Evolutionary conservation across 1,140 invertebrate species (phyloP).

Genomic region (Potamilus streckersoni): DNA sequence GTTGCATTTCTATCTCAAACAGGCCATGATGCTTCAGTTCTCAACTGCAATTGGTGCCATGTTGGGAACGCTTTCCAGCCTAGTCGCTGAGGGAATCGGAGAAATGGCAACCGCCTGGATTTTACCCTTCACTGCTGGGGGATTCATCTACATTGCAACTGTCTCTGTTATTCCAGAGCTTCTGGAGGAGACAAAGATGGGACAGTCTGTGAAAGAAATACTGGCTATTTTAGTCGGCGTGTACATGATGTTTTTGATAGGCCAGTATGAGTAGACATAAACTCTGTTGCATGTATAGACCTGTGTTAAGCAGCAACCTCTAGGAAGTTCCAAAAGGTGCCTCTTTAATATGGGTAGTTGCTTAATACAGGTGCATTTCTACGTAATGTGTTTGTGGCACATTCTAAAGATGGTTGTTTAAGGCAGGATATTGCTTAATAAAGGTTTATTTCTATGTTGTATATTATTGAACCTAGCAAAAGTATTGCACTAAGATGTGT

Average conservation of each 20-base stretch:
- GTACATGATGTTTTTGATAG: slow-evolving; percentile 93
- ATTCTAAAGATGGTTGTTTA: too few relatives aligned
- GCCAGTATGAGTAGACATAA: slow-evolving; percentile 79
- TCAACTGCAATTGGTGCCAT: slow-evolving; percentile 95
- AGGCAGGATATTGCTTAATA: too few relatives aligned
- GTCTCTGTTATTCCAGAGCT: slow-evolving; percentile 95
- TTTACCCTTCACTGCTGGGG: slow-evolving; percentile 95
- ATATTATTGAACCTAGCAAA: too few relatives aligned
- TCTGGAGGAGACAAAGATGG: slow-evolving; percentile 82
- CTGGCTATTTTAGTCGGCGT: slow-evolving; percentile 85
- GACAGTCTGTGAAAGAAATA: slow-evolving; percentile 89
- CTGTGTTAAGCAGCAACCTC: too few relatives aligned
- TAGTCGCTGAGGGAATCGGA: slow-evolving; percentile 77
- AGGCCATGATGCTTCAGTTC: slow-evolving; percentile 93
- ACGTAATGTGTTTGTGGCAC: too few relatives aligned
- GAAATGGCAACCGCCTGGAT: slow-evolving; percentile 85
- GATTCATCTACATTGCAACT: slow-evolving; percentile 98
- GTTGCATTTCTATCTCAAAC: slow-evolving; percentile 43
- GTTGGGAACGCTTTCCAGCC: slow-evolving; percentile 87
- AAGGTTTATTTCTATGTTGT: too few relatives aligned
- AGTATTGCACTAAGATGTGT: too few relatives aligned
- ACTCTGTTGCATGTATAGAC: too few relatives aligned
- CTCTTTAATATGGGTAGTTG: too few relatives aligned
- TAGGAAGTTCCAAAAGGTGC: too few relatives aligned
- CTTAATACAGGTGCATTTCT: too few relatives aligned